Conservation (phyloP, 2,113 vertebrate species). For the Ovibos moschatus region DNA sequence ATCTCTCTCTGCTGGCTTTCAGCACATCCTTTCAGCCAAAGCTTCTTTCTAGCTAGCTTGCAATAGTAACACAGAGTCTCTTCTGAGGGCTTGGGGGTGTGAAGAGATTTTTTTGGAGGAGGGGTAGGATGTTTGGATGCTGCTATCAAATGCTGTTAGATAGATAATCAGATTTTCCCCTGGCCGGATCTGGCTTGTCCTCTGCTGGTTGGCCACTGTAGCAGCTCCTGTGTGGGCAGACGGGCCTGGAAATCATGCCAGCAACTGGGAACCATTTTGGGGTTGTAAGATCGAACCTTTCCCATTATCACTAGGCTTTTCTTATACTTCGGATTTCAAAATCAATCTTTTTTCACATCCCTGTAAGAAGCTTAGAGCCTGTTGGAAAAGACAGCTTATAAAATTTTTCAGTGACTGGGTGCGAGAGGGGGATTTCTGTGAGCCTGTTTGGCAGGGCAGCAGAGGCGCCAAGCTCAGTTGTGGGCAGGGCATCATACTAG, state of each 20-base stretch:
- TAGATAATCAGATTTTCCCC: not conserved
- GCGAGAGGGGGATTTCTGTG: not conserved
- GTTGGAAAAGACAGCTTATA: not conserved
- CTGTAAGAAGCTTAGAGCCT: not conserved
- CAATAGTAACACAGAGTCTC: slow-evolving; percentile 11
- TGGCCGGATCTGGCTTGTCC: not conserved
- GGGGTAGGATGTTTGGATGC: not conserved
- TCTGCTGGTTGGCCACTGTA: not conserved
- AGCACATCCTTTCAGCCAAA: slow-evolving; percentile 63
- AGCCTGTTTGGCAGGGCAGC: no score
- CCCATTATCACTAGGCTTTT: not conserved
- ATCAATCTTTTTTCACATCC: slow-evolving; percentile 14
- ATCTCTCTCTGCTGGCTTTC: slow-evolving; percentile 78
- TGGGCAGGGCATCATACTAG: not conserved
- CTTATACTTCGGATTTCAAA: slow-evolving; percentile 39
- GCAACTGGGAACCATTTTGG: slow-evolving; percentile 27
- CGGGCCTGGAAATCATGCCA: not conserved
- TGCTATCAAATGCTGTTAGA: slow-evolving; percentile 10
- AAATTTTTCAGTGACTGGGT: not conserved
- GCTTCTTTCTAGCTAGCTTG: slow-evolving; percentile 43
- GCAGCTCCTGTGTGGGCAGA: slow-evolving; percentile 33
- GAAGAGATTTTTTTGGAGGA: not conserved
- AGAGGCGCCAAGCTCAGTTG: not conserved
- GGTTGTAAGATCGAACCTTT: not conserved
- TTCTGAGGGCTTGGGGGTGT: not conserved